Conservation (phyloP, 2,797 vertebrate species). For the Spinus olivaceus region DNA sequence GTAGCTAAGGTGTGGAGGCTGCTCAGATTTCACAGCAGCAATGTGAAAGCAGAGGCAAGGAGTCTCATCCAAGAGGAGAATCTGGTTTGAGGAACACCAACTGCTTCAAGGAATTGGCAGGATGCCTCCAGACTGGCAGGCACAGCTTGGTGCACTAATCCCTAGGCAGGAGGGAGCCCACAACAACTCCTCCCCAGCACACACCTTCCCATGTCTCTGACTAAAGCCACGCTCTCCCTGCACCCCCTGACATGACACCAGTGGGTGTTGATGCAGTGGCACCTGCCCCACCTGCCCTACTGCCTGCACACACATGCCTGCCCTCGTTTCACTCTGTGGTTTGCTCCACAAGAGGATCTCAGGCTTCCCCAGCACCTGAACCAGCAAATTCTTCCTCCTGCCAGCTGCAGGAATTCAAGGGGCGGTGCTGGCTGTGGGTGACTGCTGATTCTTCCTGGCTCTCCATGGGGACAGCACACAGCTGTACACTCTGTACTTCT, state of each 20-base stretch:
- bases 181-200: neutral
- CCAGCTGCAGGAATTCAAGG: neutral
- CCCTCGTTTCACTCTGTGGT: neutral
- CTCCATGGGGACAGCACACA: neutral
- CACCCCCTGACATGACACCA: neutral
- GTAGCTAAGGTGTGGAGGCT: neutral
- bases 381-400: neutral
- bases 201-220: neutral
- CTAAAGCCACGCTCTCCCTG: neutral
- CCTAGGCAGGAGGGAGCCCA: neutral
- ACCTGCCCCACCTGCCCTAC: neutral
- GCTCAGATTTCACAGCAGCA: neutral
- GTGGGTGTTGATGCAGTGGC: neutral
- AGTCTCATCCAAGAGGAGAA: neutral
- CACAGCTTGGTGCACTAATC: neutral
- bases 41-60: neutral
- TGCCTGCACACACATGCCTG: neutral
- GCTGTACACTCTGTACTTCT: neutral
- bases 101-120: constrained; percentile 9
- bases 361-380: neutral
- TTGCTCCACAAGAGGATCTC: neutral
- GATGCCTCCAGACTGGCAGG: neutral
- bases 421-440: neutral
- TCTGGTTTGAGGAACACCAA: neutral
- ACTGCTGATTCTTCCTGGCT: neutral